phyloP scores from a whole-genome alignment of 2,797 vertebrate species.

The Rhabdomys pumilio region DNA sequence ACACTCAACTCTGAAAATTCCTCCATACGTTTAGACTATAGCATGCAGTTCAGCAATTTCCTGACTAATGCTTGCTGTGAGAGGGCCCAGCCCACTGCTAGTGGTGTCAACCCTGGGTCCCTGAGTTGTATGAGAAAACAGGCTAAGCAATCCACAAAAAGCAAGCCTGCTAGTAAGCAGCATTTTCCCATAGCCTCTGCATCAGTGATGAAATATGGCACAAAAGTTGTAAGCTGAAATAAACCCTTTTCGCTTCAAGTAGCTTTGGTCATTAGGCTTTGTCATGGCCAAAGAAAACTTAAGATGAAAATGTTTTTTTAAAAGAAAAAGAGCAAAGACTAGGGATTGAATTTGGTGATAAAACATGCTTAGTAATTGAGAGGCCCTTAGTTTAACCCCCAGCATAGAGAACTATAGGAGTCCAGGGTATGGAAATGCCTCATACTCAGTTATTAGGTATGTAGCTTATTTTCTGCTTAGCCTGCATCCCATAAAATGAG shows the following conservation, averaged over 20 bases:
- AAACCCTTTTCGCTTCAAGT: no score
- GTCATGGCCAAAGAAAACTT: not conserved
- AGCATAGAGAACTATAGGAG: not conserved
- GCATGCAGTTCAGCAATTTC: not conserved
- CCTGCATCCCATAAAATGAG: not conserved
- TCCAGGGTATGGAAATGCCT: not conserved
- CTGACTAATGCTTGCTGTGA: not conserved
- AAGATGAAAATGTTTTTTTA: not conserved
- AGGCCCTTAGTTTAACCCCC: not conserved
- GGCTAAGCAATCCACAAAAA: no score
- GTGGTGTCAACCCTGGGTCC: not conserved
- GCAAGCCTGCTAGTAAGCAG: no score
- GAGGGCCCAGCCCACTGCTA: not conserved
- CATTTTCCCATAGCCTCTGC: no score
- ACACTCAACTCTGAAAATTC: not conserved
- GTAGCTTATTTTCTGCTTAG: not conserved
- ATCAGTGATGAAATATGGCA: no score
- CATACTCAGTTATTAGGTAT: not conserved
- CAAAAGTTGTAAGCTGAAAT: no score
- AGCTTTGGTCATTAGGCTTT: no score
- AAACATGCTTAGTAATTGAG: not conserved
- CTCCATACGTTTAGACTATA: not conserved
- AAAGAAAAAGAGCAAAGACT: not conserved
- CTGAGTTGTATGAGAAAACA: no score
- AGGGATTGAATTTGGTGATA: not conserved